Evolutionary conservation across 2,888 invertebrate species (phyloP), one percentile per base, ranked within the genome.

Genomic region (Thalpophila matura): DNA sequence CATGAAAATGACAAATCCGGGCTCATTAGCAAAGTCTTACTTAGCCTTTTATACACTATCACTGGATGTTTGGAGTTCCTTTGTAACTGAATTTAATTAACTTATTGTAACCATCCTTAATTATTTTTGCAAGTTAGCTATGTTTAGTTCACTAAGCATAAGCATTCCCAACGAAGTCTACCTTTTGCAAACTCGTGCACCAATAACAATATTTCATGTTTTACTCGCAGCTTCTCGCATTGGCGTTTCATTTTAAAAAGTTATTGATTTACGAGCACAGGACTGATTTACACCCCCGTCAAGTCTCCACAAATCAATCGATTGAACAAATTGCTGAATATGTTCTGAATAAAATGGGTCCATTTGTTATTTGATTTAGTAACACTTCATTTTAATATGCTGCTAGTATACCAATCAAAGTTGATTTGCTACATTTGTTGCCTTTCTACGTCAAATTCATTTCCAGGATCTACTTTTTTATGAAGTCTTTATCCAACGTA

Each of bases 271-370:
- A 47, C 14, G 24, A 51, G 42, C 29, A 31, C 46, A 18, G 5
- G 24, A 56, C 40, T 64, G 53, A 64, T 69, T 57, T 60, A 60
- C 45, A 16, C 6, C 14, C 56, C 40, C 53, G 64, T 64, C 20
- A 56, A 45, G 10, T 33, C 16, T 45, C 51, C 35, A 71, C 53
- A 64, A 58, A 63, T 70, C 54, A 59, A 26, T 57, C 59, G 43
- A 37, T 71, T 50, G 24, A 60, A 65, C 24, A 10, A 65, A 47
- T 49, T 56, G 35, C 56, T 40, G 38, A 45, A 71, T 35, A 10
- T 27, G 63, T 33, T 46, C 14, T 10, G 14, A 38, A 40, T 40
- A 46, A 33, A 33, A 42, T 29, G 14, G 29, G 9, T 20, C 40
- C 37, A 51, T 55, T n/a, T 63, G 29, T 9, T 22, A 50, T 59